Evolutionary conservation across 2,797 vertebrate species (phyloP), one percentile per base, ranked within the genome.

Genomic region (Urosaurus nigricauda): DNA sequence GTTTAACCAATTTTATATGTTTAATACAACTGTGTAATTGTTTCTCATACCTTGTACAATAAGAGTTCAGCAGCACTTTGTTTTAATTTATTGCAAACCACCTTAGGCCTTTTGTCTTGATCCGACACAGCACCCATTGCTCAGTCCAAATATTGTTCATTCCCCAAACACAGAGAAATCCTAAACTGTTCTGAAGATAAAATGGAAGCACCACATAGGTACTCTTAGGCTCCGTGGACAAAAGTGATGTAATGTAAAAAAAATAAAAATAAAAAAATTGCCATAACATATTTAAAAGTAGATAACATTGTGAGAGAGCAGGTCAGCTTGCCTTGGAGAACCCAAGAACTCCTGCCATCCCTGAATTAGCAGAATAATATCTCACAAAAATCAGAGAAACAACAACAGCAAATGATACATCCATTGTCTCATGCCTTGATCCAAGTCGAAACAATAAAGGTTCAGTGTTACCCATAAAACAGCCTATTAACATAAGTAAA

Each of bases 361-460:
- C 87, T 43, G 40, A 90, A 65, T 65, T 63, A 83, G 29, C 2
- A 51, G 7, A 60, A 86, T 5, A 87, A 43, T 17, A 78, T 29
- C 35, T n/a, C 32, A 35, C 37, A 21, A 80, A 56, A 26, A 85
- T 68, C 82, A n/a, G 43, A 8, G 13, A 2, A 43, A 79, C n/a
- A 77, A 79, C n/a, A 77, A 84, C 16, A 1, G 89, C n/a, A 84
- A 79, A 26, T 37, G 40, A 80, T 75, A 58, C 40, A 87, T 29
- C 58, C 29, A 63, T 71, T 1, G 77, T 53, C 74, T 74, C 29
- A 24, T 73, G 89, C n/a, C 84, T n/a, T 75, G 53, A 43, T 74
- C 79, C 80, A 80, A 90, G 87, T 17, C 51, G 83, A 47, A 91
- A 87, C 87, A 73, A 73, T 82, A 73, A 88, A 87, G 5, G 11